Evolutionary conservation across 1,140 invertebrate species (phyloP).

Genomic region (Drosophila nannoptera): DNA sequence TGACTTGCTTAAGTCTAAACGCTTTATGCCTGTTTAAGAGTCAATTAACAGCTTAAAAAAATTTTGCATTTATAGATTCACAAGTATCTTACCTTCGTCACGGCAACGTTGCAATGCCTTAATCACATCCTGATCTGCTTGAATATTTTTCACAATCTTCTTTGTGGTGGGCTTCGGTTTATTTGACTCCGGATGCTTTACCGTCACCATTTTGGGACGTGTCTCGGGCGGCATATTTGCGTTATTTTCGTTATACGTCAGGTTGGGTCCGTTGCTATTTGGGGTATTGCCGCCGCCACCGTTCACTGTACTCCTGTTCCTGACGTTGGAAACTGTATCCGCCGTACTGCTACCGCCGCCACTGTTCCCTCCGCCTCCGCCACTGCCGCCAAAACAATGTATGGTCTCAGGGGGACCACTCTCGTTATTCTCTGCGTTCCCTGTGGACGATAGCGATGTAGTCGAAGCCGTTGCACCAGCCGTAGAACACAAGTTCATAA

Average conservation of each 20-base stretch:
- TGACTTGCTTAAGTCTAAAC: slow-evolving; percentile 98
- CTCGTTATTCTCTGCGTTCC: slow-evolving; percentile 60
- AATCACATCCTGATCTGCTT: slow-evolving; percentile 95
- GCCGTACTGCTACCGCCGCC: slow-evolving; percentile 20
- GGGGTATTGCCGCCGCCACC: slow-evolving; percentile 36
- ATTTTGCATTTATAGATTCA: neutral
- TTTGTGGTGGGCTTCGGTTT: slow-evolving; percentile 95
- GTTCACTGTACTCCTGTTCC: slow-evolving; percentile 27
- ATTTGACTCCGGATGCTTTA: slow-evolving; percentile 96
- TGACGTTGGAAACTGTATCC: slow-evolving; percentile 22
- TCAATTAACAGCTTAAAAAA: neutral
- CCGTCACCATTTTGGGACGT: slow-evolving; percentile 92
- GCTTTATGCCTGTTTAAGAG: slow-evolving; percentile 81
- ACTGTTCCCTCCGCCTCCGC: slow-evolving; percentile 21
- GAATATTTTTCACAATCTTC: slow-evolving; percentile 91
- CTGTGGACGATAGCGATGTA: slow-evolving; percentile 73
- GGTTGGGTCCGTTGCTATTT: slow-evolving; percentile 39
- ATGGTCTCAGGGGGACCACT: slow-evolving; percentile 33
- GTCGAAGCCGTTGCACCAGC: slow-evolving; percentile 74
- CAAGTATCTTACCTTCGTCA: slow-evolving; percentile 85
- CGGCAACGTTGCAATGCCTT: slow-evolving; percentile 96
- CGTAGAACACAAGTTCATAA: slow-evolving; percentile 79
- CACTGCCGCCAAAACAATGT: slow-evolving; percentile 43
- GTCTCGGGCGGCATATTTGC: slow-evolving; percentile 79
- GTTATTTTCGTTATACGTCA: slow-evolving; percentile 61